Base-by-base conservation (phyloP, 2,113 vertebrate species). In the Sula dactylatra region DNA sequence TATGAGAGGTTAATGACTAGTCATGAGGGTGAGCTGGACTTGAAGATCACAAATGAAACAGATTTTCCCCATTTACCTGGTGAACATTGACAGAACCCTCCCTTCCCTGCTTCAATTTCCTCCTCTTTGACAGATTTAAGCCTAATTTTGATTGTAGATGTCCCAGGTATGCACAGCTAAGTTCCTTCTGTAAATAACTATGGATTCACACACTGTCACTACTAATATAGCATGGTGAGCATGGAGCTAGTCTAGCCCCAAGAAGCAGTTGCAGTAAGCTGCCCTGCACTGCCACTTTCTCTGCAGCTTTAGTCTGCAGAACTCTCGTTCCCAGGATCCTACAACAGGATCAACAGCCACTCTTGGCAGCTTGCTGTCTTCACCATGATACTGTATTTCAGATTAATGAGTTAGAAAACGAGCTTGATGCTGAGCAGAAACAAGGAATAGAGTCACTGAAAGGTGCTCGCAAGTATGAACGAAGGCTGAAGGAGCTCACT, bases 391-490 rank as follows among this genome's bases (percentile, higher is more conserved):
- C 7, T 90, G 44, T 89, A 26, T 97, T 97, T 80, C 91, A 99
- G 99, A 98, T 99, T 32, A 96, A 88, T 32, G 99, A 99, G 86
- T 56, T 99, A 52, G 98, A 99, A 94, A 98, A 92, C 0, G 98
- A 99, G 74, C 96, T 98, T 25, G 98, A 98, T 6, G 92, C 95
- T 20, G 99, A 99, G 88, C 98, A 99, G 97, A 99, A 97, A 67
- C 95, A 96, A 90, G 97, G 98, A 7, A 64, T 93, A 1, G 99
- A 99, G 10, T 97, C 98, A 13, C 92, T 98, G 77, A 99, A 99
- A 88, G 97, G 98, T 56, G 94, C 97, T 36, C 97, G 97, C 59
- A 99, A 98, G 94, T 98, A 98, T 14, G 98, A 99, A 34, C 98
- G 98, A 73, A 98, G 98, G 94, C 96, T 99, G 66, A 98, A 99